These are phyloP conservation scores for Umimayanthus kanabou DNA, from an alignment of 92 coral and sea anemone genomes.

Conservation along the genomic window DNA sequence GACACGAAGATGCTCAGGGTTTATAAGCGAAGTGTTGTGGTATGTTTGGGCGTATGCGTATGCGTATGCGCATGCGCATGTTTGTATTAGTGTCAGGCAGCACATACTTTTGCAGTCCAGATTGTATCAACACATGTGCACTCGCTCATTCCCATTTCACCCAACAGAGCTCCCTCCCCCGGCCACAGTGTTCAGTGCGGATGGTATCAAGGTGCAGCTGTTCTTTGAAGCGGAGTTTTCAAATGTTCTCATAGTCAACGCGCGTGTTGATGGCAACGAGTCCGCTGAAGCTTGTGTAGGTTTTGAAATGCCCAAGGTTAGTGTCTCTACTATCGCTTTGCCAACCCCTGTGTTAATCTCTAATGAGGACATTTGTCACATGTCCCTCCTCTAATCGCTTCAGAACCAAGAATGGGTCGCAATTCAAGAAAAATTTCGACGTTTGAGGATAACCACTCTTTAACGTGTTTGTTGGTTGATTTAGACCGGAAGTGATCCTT, in stretches of 20 bases:
- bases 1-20: neutral
- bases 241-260: constrained; percentile 68
- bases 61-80: neutral
- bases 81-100: neutral
- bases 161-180: constrained; percentile 69
- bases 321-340: neutral
- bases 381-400: no score
- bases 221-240: constrained; percentile 76
- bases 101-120: neutral
- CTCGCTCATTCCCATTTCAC: neutral
- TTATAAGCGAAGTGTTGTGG: no score
- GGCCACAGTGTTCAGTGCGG: constrained; percentile 48
- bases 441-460: no score
- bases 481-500: no score
- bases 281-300: constrained; percentile 14
- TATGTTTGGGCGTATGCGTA: no score
- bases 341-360: no score
- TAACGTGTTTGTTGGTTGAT: no score
- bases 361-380: no score
- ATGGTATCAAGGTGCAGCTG: constrained; percentile 59
- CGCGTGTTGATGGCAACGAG: constrained; percentile 45
- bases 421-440: no score
- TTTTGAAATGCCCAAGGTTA: constrained; percentile 41
- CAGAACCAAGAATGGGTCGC: no score
- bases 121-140: neutral